Evolutionary conservation across 1,140 invertebrate species (phyloP), one percentile per base, ranked within the genome.

Genomic region (Calephelis virginiensis): DNA sequence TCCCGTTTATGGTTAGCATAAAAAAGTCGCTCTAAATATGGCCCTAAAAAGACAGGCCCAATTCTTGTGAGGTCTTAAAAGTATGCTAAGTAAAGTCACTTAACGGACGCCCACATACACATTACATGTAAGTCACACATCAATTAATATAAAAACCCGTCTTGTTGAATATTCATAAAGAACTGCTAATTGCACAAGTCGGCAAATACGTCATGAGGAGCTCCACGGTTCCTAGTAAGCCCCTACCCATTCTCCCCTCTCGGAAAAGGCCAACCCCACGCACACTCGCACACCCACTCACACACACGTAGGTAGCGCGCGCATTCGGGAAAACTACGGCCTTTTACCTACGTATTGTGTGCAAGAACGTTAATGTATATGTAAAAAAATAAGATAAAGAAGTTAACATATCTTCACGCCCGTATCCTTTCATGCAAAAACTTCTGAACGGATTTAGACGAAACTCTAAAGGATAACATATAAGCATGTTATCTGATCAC

Each of bases 161-260:
- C 75, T 77, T 80, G 75, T 89, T 87, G 85, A 90, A 90, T 89
- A 90, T 90, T 90, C 87, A 90, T 90, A 89, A 89, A 90, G 87
- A 88, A 82, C 85, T 86, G 86, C 88, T 90, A 90, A 90, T 90
- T 90, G 87, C 87, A 86, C 86, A 90, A 88, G 80, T 88, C 78
- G 80, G 82, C 79, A 90, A 89, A 90, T 89, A 89, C 84, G 74
- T 73, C 61, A 64, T 53, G 63, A 61, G 78, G 80, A 85, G 81
- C 83, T 84, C 78, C 68, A 82, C 76, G 74, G 79, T 85, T 85
- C 82, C 82, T 81, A 73, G 80, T 84, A 78, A 76, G 69, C 70
- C 74, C 73, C 76, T 75, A 67, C 68, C 67, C 73, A 68, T 60
- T 61, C 72, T 50, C 68, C 76, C 75, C 70, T 75, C 70, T 79